Percentiles rank a stretch among this genome's conserved stretches.
Conservation (phyloP, 1,140 invertebrate species). For the Tetragnatha versicolor region DNA sequence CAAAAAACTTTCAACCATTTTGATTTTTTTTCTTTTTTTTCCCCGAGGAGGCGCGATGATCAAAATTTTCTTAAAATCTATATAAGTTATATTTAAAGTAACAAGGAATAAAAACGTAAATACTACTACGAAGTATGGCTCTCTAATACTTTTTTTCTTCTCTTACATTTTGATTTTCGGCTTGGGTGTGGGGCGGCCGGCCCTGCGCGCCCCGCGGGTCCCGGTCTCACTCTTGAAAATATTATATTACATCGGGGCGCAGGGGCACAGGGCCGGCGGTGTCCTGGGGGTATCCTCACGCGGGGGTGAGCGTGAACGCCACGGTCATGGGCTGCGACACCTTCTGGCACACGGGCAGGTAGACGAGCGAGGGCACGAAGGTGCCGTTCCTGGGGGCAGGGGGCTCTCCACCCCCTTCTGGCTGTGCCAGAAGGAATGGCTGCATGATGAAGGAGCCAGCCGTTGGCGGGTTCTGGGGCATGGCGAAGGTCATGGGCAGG, state of each 20-base stretch:
- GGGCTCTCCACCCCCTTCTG: conserved; percentile 50
- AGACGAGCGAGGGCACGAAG: conserved; percentile 86
- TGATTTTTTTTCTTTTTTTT: conserved; percentile 40
- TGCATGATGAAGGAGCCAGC: conserved; percentile 76
- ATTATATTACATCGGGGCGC: conserved; percentile 46
- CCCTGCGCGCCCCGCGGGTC: conserved; percentile 18
- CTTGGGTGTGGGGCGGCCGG: no score
- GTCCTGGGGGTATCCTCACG: conserved; percentile 65
- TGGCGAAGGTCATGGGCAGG: conserved; percentile 61
- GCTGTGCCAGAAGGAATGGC: conserved; percentile 81
- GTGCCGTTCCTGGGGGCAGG: conserved; percentile 48
- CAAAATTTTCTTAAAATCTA: conserved; percentile 51
- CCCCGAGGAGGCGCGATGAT: no score
- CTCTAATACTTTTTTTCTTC: conserved; percentile 30
- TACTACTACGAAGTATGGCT: conserved; percentile 29
- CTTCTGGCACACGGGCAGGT: conserved; percentile 86
- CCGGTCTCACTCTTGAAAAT: conserved; percentile 49
- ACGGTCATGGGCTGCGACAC: conserved; percentile 81
- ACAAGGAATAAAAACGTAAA: conserved; percentile 55
- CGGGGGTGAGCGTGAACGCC: conserved; percentile 89
- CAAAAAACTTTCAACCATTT: conserved; percentile 54
- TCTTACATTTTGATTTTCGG: conserved; percentile 48
- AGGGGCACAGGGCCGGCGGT: conserved; percentile 34
- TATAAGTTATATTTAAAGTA: conserved; percentile 50
- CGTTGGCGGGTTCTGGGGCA: conserved; percentile 60